These are phyloP conservation scores for Hozukius guyotensis DNA, from an alignment of 2,797 vertebrate species.

Conservation along the genomic window DNA sequence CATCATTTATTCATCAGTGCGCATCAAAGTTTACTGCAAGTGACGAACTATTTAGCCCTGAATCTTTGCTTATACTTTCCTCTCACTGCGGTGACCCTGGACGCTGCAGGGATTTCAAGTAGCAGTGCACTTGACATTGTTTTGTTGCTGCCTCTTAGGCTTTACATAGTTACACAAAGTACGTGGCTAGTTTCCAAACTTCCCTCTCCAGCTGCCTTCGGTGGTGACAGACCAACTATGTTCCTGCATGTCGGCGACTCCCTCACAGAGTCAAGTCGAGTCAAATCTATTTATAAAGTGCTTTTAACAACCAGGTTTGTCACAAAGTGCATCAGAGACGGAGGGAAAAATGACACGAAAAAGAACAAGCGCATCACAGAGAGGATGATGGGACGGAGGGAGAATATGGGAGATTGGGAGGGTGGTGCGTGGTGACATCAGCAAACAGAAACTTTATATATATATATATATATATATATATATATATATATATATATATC, in stretches of 20 bases:
- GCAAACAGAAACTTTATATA: not conserved
- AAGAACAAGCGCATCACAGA: conserved; percentile 16
- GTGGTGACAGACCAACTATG: conserved; percentile 46
- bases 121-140: conserved; percentile 22
- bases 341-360: conserved; percentile 5
- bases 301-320: conserved; percentile 57
- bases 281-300: conserved; percentile 64
- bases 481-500: not conserved
- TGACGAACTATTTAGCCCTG: conserved; percentile 15
- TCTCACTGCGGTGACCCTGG: conserved; percentile 11
- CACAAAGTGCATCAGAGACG: conserved; percentile 32
- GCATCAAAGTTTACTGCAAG: conserved; percentile 17
- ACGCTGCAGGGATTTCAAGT: conserved; percentile 25
- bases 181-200: conserved; percentile 42
- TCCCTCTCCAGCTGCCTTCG: conserved; percentile 11
- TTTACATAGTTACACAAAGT: conserved; percentile 36
- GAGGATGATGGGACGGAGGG: not conserved
- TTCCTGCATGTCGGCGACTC: conserved; percentile 22
- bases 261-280: conserved; percentile 24
- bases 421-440: not conserved
- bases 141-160: conserved; percentile 31
- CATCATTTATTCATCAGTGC: conserved; percentile 41
- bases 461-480: not conserved
- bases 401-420: not conserved
- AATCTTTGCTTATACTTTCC: not conserved